A percentile compares a stretch with the other conserved stretches of the same genome.
These are phyloP conservation scores for Corythucha ciliata DNA, from an alignment of 2,888 invertebrate species.

Conservation along the genomic window DNA sequence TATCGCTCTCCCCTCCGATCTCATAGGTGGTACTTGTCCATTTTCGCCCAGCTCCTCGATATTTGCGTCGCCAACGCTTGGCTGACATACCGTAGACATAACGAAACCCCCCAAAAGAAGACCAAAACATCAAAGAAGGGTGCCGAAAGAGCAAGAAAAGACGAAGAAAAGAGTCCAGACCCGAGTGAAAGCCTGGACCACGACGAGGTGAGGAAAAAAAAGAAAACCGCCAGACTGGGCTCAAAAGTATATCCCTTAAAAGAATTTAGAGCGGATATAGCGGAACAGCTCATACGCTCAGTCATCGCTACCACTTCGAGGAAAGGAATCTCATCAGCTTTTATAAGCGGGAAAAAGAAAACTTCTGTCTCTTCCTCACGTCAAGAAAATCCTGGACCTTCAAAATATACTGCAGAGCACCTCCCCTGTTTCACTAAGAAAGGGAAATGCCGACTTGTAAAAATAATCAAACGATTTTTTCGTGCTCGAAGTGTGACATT, in stretches of 20 bases:
- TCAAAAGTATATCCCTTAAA: slow-evolving; percentile 17
- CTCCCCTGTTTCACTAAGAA: slow-evolving; percentile 15
- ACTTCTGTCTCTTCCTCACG: neutral
- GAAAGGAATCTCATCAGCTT: neutral
- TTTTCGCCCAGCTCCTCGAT: slow-evolving; percentile 10
- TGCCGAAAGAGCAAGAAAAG: too few species aligned
- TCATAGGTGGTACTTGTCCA: slow-evolving; percentile 8
- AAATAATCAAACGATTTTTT: slow-evolving; percentile 18
- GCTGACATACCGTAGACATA: neutral
- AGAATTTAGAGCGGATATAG: slow-evolving; percentile 13
- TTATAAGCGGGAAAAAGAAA: slow-evolving; percentile 1
- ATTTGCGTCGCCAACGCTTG: neutral
- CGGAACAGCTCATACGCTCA: slow-evolving; percentile 3
- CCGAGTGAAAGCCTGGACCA: neutral
- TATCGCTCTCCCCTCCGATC: slow-evolving; percentile 6
- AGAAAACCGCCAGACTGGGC: neutral
- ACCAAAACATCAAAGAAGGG: too few species aligned
- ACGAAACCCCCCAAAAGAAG: too few species aligned
- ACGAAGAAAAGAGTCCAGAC: too few species aligned
- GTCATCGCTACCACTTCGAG: too few species aligned
- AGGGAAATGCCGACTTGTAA: slow-evolving; percentile 21
- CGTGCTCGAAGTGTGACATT: slow-evolving; percentile 14
- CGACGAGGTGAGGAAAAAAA: neutral
- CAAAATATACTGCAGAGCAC: neutral
- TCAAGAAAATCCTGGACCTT: neutral